Evolutionary conservation across 2,888 invertebrate genomes (phyloP).

Genomic region (Melitaea athalia): DNA sequence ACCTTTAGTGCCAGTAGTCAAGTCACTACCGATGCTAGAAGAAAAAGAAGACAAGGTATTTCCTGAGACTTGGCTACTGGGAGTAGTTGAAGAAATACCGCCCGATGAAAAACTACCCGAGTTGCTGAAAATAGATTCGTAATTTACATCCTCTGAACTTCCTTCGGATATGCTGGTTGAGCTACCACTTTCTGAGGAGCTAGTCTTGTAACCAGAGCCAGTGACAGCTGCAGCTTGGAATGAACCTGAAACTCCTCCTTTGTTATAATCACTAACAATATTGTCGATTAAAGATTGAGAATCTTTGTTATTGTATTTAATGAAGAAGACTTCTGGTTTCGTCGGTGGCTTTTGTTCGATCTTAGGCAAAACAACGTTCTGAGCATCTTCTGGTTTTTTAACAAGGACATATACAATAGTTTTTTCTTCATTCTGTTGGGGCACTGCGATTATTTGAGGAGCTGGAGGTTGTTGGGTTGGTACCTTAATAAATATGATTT

Average conservation of each 20-base stretch:
- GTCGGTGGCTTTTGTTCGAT: constrained; percentile 86
- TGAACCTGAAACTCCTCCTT: constrained; percentile 46
- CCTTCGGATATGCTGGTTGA: constrained; percentile 16
- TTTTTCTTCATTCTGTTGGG: constrained; percentile 87
- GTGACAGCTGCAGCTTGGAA: constrained; percentile 37
- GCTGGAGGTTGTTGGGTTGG: constrained; percentile 85
- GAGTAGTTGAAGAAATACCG: constrained; percentile 37
- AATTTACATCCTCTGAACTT: constrained; percentile 15
- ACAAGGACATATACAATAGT: constrained; percentile 90
- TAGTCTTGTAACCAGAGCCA: constrained; percentile 24
- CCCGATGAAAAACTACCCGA: constrained; percentile 9
- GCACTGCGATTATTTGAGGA: constrained; percentile 85
- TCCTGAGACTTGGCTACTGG: constrained; percentile 27
- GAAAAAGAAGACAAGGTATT: constrained; percentile 30
- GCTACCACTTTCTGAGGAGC: constrained; percentile 22
- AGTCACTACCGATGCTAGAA: constrained; percentile 16
- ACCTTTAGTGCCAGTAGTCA: constrained; percentile 17
- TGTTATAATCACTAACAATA: constrained; percentile 69
- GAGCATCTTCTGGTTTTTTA: constrained; percentile 87
- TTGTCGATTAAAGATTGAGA: constrained; percentile 72
- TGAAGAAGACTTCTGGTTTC: constrained; percentile 90
- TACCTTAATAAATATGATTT: constrained; percentile 91
- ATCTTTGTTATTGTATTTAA: constrained; percentile 87
- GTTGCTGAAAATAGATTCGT: constrained; percentile 18
- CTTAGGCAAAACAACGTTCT: constrained; percentile 85